Conservation (phyloP, 2,113 vertebrate genomes). For the Stomatorhinus ivindoensis region DNA sequence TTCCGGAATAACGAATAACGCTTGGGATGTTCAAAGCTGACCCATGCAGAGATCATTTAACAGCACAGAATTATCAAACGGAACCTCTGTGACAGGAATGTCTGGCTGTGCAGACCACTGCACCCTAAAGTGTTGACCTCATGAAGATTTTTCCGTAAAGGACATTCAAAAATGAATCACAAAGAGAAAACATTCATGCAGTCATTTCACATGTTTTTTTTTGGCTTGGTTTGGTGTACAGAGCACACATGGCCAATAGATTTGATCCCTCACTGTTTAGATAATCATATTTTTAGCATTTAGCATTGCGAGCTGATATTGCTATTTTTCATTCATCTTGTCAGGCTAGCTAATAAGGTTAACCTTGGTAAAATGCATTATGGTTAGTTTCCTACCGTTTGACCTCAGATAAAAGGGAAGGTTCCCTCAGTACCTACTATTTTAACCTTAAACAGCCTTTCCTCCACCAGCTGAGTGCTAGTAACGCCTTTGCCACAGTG, state of each 20-base stretch:
- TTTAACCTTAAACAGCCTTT: neutral
- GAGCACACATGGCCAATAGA: neutral
- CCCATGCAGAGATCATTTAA: neutral
- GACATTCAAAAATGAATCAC: neutral
- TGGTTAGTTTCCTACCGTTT: neutral
- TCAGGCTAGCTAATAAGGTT: neutral
- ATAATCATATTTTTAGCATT: neutral
- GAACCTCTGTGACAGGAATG: neutral
- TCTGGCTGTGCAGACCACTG: neutral
- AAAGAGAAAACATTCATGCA: neutral
- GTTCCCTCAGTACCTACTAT: neutral
- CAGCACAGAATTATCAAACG: neutral
- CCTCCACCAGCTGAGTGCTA: neutral
- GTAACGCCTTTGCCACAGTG: neutral
- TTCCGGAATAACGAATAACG: neutral
- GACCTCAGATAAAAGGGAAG: neutral
- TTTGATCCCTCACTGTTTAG: neutral
- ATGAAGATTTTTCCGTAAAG: neutral
- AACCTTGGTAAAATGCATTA: no score
- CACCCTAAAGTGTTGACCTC: neutral
- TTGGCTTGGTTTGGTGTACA: neutral
- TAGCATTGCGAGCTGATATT: neutral
- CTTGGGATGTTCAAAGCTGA: neutral
- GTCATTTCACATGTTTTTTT: neutral
- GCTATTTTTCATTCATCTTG: neutral